Evolutionary conservation across 2,888 invertebrate genomes (phyloP).

Genomic region (Andrena flavipes): DNA sequence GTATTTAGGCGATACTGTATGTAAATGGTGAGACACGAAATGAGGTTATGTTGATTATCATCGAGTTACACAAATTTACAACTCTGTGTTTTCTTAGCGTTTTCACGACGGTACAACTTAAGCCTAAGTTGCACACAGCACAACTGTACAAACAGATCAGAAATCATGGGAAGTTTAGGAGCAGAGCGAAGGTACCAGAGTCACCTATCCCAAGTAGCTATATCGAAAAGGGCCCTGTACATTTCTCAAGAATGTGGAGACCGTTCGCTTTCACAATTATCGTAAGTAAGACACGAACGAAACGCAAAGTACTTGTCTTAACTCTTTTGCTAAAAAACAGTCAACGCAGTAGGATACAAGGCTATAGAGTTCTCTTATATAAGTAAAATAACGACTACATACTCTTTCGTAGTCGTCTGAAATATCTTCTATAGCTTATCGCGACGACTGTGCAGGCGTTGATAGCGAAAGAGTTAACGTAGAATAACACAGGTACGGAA

Average conservation of each 20-base stretch:
- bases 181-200: slow-evolving; percentile 43
- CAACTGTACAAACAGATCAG: slow-evolving; percentile 69
- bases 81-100: slow-evolving; percentile 68
- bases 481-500: background rate
- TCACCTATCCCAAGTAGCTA: slow-evolving; percentile 64
- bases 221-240: slow-evolving; percentile 85
- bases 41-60: background rate
- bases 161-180: slow-evolving; percentile 70
- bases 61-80: background rate
- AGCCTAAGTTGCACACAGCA: slow-evolving; percentile 65
- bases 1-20: slow-evolving; percentile 66
- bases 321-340: background rate
- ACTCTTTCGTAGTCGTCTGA: too few relatives aligned
- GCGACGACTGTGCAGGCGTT: background rate
- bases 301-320: background rate
- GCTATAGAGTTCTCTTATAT: too few relatives aligned
- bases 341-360: background rate
- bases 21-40: slow-evolving; percentile 73
- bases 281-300: slow-evolving; percentile 82
- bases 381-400: background rate
- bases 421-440: too few relatives aligned
- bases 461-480: background rate
- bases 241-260: slow-evolving; percentile 86
- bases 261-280: slow-evolving; percentile 89
- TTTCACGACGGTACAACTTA: slow-evolving; percentile 71